Percentiles rank a stretch among this genome's conserved stretches.
phyloP scores from a whole-genome alignment of 1,140 invertebrate species.

The Thaumatotibia leucotreta region DNA sequence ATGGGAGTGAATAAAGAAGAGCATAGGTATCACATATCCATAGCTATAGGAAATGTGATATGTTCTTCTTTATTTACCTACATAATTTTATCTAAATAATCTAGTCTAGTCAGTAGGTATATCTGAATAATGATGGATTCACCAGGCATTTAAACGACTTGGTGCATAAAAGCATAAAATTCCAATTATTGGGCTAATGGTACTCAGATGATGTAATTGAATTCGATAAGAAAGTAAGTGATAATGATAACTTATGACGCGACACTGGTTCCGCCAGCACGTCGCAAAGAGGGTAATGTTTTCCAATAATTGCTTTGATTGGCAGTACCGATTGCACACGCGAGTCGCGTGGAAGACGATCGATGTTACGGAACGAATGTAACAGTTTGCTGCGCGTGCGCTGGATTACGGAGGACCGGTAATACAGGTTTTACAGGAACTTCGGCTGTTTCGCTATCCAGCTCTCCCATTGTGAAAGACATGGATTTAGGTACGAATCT shows the following conservation, averaged over 20 bases:
- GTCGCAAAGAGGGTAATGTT: not conserved
- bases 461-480: conserved; percentile 8
- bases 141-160: too few species aligned
- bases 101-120: too few species aligned
- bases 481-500: not conserved
- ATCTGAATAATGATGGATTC: too few species aligned
- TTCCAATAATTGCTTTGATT: conserved; percentile 12
- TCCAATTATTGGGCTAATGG: too few species aligned
- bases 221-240: too few species aligned
- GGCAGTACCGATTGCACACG: conserved; percentile 12
- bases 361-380: conserved; percentile 62
- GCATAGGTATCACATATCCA: too few species aligned
- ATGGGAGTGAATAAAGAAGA: too few species aligned
- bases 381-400: conserved; percentile 52
- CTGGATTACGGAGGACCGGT: conserved; percentile 45
- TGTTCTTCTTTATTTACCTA: too few species aligned
- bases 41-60: too few species aligned
- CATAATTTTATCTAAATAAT: too few species aligned
- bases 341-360: conserved; percentile 26
- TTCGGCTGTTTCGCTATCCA: conserved; percentile 8
- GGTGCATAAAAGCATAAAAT: too few species aligned
- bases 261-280: not conserved
- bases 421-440: conserved; percentile 40
- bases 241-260: not conserved
- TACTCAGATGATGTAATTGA: too few species aligned